Evolutionary conservation across 1,140 invertebrate genomes (phyloP), one percentile per base, ranked within the genome.

Genomic region (Atta cephalotes): DNA sequence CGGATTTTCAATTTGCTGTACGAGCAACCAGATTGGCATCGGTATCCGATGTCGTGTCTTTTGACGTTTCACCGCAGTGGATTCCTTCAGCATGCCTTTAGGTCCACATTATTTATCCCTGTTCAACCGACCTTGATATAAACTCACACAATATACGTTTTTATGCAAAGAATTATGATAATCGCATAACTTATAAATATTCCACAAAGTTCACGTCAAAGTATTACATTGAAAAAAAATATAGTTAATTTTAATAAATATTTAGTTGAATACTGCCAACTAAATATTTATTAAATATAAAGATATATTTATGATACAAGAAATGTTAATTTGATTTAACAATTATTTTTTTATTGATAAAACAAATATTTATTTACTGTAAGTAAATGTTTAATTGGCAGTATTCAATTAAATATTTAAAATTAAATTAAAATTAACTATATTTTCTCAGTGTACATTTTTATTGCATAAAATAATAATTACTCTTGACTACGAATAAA

Each of bases 1-100:
- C 53, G 81, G 76, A 88, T 90, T 90, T 90, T 90, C 89, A 90
- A 88, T 90, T 90, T 90, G 74, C 86, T 88, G 70, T 81, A 85
- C 88, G 63, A 88, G 66, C 58, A 76, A 79, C 81, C 88, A 85
- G 86, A 88, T 86, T 68, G 89, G 81, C 78, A 88, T 88, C 89
- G 65, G 89, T 89, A 87, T 89, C 63, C 79, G 74, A 60, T 63
- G 88, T 72, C 77, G 89, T 76, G 71, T 90, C 89, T 89, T 90
- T 89, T 90, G 88, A 89, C 88, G 89, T 60, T 87, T 65, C 66
- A 68, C 85, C 74, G 85, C 85, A 56, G 72, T 65, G 58, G 58
- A 90, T 90, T 90, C 89, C 79, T 90, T 66, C 66, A 74, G 72
- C 78, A 51, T 90, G 68, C 89, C 72, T 89, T 84, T 68, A 49